These are phyloP conservation scores for Cotesia congregata DNA, from an alignment of 2,888 invertebrate species.

Conservation along the genomic window DNA sequence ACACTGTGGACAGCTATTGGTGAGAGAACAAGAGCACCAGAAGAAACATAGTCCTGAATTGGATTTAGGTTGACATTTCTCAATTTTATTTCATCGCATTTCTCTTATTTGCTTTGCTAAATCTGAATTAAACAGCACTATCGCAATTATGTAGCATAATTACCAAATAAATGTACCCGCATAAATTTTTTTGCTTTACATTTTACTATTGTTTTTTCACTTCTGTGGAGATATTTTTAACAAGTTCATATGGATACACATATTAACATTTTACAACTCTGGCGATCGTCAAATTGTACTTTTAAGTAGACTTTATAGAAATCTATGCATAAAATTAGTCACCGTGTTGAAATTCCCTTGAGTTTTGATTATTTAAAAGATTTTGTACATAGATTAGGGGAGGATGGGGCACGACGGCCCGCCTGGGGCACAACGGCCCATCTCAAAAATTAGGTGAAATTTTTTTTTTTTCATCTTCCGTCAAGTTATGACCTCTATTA, in stretches of 20 bases:
- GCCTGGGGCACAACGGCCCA: no score
- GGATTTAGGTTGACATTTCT: constrained; percentile 25
- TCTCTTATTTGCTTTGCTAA: not conserved
- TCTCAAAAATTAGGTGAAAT: no score
- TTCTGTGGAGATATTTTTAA: not conserved
- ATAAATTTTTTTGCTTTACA: not conserved
- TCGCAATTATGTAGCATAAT: not conserved
- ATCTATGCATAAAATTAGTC: no score
- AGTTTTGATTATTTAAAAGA: no score
- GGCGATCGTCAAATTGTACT: no score
- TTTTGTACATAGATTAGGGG: no score
- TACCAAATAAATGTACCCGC: not conserved
- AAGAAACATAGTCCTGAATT: constrained; percentile 21
- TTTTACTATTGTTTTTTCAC: not conserved
- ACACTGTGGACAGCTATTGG: constrained; percentile 15
- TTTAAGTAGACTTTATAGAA: no score
- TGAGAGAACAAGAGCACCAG: constrained; percentile 21
- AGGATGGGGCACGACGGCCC: no score
- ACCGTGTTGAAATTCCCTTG: no score
- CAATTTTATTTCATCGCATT: not conserved
- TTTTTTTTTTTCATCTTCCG: no score
- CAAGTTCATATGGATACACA: not conserved
- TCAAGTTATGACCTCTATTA: no score
- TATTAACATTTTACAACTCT: not conserved
- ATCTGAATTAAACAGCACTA: not conserved